Base-by-base conservation (phyloP, 2,888 invertebrate genomes). In the Erebia palarica region DNA sequence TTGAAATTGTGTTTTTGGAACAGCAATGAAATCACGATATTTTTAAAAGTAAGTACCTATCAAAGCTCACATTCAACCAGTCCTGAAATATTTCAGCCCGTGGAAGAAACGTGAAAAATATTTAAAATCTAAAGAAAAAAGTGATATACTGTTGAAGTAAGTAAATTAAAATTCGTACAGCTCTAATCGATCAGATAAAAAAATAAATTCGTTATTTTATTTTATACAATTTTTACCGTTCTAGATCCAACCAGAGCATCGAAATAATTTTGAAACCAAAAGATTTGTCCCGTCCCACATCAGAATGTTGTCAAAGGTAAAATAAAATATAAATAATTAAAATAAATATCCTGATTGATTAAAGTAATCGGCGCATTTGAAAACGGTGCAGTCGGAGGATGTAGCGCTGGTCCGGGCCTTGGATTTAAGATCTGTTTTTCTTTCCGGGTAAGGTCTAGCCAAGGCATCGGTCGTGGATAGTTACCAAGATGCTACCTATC, bases 261-360 rank as follows among this genome's bases (percentile, higher is more conserved):
- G 80, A 88, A 75, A 85, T 82, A 65, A 84, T 91, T 65, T 75
- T 91, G 68, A 81, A 83, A 68, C 89, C 91, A 1, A 87, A 89
- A 77, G 83, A 86, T 36, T 65, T 86, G 16, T 77, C 81, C 14
- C 79, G 80, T 5, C 79, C 84, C 13, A 76, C 79, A n/a, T 90
- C 89, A 0, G 87, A 85, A 70, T 82, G 79, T 74, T 82, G 80
- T 58, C 81, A 79, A 69, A 78, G 79, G 90, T 90, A 78, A n/a
- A 58, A 42, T 90, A 78, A n/a, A 58, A 42, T 49, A 11, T 9
- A 2, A 13, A 10, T 14, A 14, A 11, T 13, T 2, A 11, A 18
- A 49, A 49, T 49, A 14, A 49, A 13, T 2, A 36, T 36, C 36
- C 36, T 36, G 36, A 36, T 36, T 36, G 7, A 36, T 0, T 36